phyloP scores from a whole-genome alignment of 1,140 invertebrate genomes.

The Planococcus citri region DNA sequence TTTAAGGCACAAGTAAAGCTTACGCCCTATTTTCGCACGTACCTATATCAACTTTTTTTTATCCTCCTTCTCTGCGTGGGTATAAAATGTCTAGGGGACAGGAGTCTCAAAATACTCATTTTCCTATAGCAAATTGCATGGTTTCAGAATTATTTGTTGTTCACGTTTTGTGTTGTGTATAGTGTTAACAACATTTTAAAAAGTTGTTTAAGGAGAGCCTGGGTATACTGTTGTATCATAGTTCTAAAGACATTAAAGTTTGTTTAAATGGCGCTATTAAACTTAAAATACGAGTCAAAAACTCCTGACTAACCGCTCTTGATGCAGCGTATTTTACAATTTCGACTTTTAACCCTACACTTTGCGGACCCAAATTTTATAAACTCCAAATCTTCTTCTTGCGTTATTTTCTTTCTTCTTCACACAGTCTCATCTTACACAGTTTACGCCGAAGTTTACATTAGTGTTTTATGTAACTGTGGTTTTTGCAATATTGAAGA shows the following conservation, averaged over 20 bases:
- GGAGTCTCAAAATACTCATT: no score
- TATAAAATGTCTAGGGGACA: no score
- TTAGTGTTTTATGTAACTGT: constrained; percentile 10
- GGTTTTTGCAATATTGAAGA: constrained; percentile 15
- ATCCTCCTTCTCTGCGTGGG: no score
- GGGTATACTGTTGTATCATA: background rate
- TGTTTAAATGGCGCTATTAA: constrained; percentile 16
- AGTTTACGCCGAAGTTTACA: background rate
- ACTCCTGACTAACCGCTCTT: constrained; percentile 12
- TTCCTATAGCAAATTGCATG: no score
- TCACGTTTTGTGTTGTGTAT: background rate
- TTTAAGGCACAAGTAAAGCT: no score
- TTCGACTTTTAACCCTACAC: constrained; percentile 3
- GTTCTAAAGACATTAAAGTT: constrained; percentile 15
- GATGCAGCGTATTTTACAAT: constrained; percentile 10
- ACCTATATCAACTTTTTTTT: no score
- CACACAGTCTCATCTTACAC: background rate
- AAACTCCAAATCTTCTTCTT: background rate
- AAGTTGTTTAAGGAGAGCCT: constrained; percentile 6
- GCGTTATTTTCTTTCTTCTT: background rate
- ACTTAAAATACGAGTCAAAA: constrained; percentile 16
- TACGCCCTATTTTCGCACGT: no score
- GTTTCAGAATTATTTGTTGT: no score
- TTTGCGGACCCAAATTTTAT: background rate
- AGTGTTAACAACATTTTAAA: constrained; percentile 13